Base-by-base conservation (phyloP, 2,888 invertebrate species). In the Hypsopygia costalis region DNA sequence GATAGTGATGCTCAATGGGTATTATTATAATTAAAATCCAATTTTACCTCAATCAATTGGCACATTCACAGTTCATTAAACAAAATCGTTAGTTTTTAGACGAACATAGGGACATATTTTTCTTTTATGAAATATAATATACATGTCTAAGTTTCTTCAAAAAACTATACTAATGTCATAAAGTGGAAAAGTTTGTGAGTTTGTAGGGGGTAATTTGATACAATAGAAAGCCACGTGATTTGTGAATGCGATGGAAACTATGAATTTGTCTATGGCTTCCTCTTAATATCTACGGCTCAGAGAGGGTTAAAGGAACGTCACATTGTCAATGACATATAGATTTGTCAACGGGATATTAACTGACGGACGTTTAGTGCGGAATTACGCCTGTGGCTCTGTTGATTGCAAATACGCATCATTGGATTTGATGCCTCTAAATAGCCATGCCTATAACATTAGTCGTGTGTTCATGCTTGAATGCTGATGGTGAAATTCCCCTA, bases 401-500 rank as follows among this genome's bases (percentile, higher is more conserved):
- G 59, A 69, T 72, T 69, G 63, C 61, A 47, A 61, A 52, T 62
- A 49, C 52, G 48, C 51, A 44, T 56, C 51, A 55, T 59, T 58
- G 58, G 49, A 47, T 46, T 47, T 36, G 45, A 25, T 6, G 43
- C 47, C 52, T 46, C 57, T 53, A 54, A 55, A 59, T 61, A 52
- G 41, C 46, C 46, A 53, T n/a, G n/a, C n/a, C n/a, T n/a, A n/a
- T 48, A 50, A 59, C 58, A 58, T 60, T 62, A 55, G 52, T n/a
- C n/a, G n/a, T n/a, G 42, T 48, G 42, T 34, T 59, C 52, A 41
- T 43, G 44, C 45, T n/a, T 11, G 35, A 21, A 29, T 28, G 21
- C 9, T 29, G n/a, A 37, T 6, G 22, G 6, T 36, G 20, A 7
- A 16, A 36, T 10, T 11, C 11, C 28, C 27, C n/a, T n/a, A 20